Evolutionary conservation across 2,888 invertebrate species (phyloP).

Genomic region (Dicycla oo): DNA sequence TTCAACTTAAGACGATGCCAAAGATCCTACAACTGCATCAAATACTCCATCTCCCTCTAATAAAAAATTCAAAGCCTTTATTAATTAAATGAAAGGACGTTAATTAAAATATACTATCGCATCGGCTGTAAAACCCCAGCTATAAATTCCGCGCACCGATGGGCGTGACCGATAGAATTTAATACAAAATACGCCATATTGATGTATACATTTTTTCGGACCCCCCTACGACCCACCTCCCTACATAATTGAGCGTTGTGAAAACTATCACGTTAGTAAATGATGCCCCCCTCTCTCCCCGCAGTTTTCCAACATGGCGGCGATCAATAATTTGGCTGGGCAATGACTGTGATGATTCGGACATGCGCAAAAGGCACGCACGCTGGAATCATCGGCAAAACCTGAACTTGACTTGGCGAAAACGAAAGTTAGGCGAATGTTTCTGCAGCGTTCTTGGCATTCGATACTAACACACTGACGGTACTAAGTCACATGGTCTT

Average conservation of each 20-base stretch:
- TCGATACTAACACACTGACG: constrained; percentile 66
- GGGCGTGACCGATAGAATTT: constrained; percentile 86
- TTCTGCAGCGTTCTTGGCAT: constrained; percentile 88
- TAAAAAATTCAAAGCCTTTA: constrained; percentile 35
- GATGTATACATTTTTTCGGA: constrained; percentile 84
- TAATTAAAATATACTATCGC: constrained; percentile 79
- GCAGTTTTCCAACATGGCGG: constrained; percentile 88
- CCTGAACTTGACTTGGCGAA: constrained; percentile 90
- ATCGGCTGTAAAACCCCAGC: constrained; percentile 75
- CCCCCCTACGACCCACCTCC: constrained; percentile 77
- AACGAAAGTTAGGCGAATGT: constrained; percentile 89
- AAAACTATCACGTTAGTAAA: constrained; percentile 90
- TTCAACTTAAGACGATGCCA: not conserved
- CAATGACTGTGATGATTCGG: constrained; percentile 90
- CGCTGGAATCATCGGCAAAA: constrained; percentile 85
- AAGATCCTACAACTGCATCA: constrained; percentile 1
- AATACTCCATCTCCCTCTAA: not conserved
- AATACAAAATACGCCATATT: constrained; percentile 88
- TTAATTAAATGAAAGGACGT: constrained; percentile 55
- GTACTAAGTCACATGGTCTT: constrained; percentile 49
- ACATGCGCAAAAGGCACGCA: constrained; percentile 81
- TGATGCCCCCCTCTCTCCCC: constrained; percentile 80
- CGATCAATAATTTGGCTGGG: constrained; percentile 90
- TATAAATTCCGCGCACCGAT: constrained; percentile 77
- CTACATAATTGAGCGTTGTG: constrained; percentile 89